A percentile compares a stretch with the other conserved stretches of the same genome.
These are phyloP conservation scores for Flabesymbios commensalis DNA, from an alignment of 2,888 invertebrate species.

Conservation along the genomic window DNA sequence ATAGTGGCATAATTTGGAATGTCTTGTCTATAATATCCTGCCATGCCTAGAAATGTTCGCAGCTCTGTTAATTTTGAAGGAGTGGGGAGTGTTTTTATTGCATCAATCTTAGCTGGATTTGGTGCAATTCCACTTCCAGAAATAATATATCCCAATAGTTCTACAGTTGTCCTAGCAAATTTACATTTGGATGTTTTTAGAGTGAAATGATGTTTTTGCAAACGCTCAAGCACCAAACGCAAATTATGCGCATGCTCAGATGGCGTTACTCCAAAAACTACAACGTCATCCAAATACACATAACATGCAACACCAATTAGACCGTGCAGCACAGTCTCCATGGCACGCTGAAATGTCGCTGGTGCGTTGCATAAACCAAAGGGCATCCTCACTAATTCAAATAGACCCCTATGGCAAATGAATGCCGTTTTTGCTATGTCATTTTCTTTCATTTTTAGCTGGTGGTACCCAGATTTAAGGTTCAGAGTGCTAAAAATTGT, in stretches of 20 bases:
- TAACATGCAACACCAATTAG: neutral
- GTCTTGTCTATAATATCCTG: neutral
- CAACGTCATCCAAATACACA: conserved; percentile 1
- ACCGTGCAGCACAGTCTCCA: neutral
- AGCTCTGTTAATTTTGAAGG: neutral
- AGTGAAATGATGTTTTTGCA: neutral
- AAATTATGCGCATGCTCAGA: neutral
- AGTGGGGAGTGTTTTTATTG: neutral
- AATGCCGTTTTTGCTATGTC: conserved; percentile 7
- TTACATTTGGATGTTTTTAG: neutral
- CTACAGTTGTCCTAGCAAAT: neutral
- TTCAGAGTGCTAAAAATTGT: conserved; percentile 5
- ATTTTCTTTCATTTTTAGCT: neutral
- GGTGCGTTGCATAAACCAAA: conserved; percentile 3
- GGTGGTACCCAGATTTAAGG: neutral
- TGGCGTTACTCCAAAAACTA: neutral
- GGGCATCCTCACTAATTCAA: neutral
- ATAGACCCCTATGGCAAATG: conserved; percentile 6
- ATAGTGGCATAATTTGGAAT: conserved; percentile 9
- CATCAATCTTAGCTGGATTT: neutral
- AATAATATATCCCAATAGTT: neutral
- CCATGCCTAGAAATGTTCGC: neutral
- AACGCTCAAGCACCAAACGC: neutral
- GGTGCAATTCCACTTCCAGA: neutral
- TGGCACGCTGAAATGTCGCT: neutral